phyloP scores from a whole-genome alignment of 1,140 invertebrate species.

The Diachasma alloeum region DNA sequence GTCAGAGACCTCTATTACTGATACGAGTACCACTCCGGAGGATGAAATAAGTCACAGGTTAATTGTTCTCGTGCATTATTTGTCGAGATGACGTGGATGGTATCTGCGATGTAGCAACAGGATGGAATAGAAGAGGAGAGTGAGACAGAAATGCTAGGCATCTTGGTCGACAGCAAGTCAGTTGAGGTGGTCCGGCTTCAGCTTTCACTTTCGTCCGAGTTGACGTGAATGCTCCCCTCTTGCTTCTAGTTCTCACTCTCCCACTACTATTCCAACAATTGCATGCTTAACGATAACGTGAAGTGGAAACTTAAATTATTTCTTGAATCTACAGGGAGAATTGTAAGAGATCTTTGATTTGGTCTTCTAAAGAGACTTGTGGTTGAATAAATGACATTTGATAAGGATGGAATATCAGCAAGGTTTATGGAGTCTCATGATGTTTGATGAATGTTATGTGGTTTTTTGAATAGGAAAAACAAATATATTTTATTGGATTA shows the following conservation, averaged over 20 bases:
- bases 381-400: too few relatives aligned
- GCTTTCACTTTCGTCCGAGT: conserved; percentile 42
- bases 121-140: not conserved
- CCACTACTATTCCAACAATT: not conserved
- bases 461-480: too few relatives aligned
- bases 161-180: conserved; percentile 13
- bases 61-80: not conserved
- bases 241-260: not conserved
- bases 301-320: not conserved
- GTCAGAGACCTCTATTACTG: not conserved
- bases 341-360: not conserved
- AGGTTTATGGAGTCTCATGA: too few relatives aligned
- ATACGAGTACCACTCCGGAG: not conserved
- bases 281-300: not conserved
- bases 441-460: too few relatives aligned
- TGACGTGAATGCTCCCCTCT: conserved; percentile 4
- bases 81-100: not conserved
- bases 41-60: not conserved
- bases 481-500: too few relatives aligned
- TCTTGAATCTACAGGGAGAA: not conserved
- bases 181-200: conserved; percentile 14
- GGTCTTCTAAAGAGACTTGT: not conserved
- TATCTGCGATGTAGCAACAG: not conserved
- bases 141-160: not conserved
- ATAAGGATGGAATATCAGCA: too few relatives aligned